Evolutionary conservation across 1,140 invertebrate species (phyloP).

Genomic region (Drosophila albomicans): DNA sequence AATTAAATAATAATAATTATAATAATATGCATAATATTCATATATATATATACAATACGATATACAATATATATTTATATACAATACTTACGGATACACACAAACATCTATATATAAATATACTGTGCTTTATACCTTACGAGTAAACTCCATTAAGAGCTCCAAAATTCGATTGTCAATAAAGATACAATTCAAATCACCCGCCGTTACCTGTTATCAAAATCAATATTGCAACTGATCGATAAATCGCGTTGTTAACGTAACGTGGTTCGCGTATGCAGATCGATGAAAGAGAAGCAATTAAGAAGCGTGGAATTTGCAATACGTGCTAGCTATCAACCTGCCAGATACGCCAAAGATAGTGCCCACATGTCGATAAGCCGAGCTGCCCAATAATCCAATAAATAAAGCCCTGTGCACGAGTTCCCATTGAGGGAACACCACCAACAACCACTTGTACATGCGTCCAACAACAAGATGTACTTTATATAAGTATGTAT

Average conservation of each 20-base stretch:
- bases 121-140: slow-evolving; percentile 74
- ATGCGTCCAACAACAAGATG: not conserved
- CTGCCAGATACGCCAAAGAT: slow-evolving; percentile 9
- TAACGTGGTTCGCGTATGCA: not conserved
- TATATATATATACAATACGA: slow-evolving; percentile 47
- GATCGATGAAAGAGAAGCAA: not conserved
- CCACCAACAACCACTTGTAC: not conserved
- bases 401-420: slow-evolving; percentile 9
- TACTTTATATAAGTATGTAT: not conserved
- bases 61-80: slow-evolving; percentile 62
- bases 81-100: slow-evolving; percentile 58
- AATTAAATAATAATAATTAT: slow-evolving; percentile 64
- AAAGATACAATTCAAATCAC: slow-evolving; percentile 85
- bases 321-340: slow-evolving; percentile 2
- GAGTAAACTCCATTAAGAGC: slow-evolving; percentile 64
- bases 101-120: slow-evolving; percentile 29
- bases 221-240: too few species aligned
- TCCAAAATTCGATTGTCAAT: slow-evolving; percentile 78
- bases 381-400: not conserved
- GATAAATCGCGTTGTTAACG: not conserved
- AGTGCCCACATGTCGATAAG: slow-evolving; percentile 9
- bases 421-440: not conserved
- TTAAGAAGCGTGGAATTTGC: slow-evolving; percentile 3
- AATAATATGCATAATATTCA: slow-evolving; percentile 63
- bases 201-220: too few species aligned